Evolutionary conservation across 1,140 invertebrate genomes (phyloP).

Genomic region (Eriosoma lanigerum): DNA sequence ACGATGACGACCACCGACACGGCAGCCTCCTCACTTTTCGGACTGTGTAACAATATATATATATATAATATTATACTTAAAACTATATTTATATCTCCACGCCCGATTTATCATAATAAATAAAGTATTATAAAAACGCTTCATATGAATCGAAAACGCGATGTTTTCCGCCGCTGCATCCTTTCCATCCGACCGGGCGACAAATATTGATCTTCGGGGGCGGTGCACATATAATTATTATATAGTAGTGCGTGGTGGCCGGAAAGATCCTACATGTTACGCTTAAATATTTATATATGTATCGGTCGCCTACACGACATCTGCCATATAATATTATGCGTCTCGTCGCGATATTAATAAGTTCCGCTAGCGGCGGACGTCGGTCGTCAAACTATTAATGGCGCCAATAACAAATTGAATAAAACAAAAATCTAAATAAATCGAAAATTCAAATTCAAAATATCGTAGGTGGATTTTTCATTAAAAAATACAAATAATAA

Average conservation of each 20-base stretch:
- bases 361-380: background rate
- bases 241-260: constrained; percentile 40
- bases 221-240: background rate
- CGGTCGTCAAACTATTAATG: constrained; percentile 29
- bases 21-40: background rate
- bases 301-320: constrained; percentile 5
- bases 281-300: background rate
- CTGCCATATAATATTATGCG: background rate
- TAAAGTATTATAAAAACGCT: too few relatives aligned
- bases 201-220: constrained; percentile 48
- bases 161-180: too few relatives aligned
- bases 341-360: background rate
- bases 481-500: background rate
- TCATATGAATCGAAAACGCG: too few relatives aligned
- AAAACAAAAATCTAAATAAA: constrained; percentile 16
- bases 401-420: constrained; percentile 8
- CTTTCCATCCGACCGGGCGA: background rate
- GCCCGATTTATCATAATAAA: too few relatives aligned
- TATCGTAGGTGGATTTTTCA: constrained; percentile 16
- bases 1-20: background rate
- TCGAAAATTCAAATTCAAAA: background rate
- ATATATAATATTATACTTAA: background rate
- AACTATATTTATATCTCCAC: background rate
- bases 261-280: constrained; percentile 47
- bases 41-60: background rate